These are phyloP conservation scores for Prietella phreatophila DNA, from an alignment of 2,113 vertebrate species.

Conservation along the genomic window DNA sequence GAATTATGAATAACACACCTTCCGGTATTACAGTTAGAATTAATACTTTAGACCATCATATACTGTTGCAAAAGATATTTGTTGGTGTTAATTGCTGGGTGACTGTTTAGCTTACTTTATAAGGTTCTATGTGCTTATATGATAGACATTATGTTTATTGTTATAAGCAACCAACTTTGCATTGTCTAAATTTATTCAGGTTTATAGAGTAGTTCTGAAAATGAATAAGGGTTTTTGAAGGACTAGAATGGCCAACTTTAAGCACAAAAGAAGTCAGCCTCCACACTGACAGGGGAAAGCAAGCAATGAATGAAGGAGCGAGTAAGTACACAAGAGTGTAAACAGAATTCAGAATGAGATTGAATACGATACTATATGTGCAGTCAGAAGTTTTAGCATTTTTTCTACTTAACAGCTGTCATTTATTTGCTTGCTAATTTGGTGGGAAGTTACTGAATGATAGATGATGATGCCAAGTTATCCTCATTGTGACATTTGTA, in stretches of 20 bases:
- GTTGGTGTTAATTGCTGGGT: neutral
- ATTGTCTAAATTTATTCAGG: neutral
- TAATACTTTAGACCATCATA: neutral
- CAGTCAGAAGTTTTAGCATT: neutral
- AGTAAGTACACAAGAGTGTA: neutral
- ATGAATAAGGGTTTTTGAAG: neutral
- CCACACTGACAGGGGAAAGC: neutral
- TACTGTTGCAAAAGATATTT: neutral
- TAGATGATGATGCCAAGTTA: neutral
- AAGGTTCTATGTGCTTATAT: neutral
- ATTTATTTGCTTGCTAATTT: neutral
- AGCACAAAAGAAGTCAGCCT: neutral
- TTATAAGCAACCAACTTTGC: neutral
- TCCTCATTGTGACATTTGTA: neutral
- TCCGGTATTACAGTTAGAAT: neutral
- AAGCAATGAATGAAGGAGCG: neutral
- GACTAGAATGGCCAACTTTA: neutral
- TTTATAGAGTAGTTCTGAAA: neutral
- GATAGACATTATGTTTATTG: neutral
- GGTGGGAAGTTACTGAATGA: neutral
- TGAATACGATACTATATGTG: neutral
- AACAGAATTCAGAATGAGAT: neutral
- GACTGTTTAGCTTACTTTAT: neutral
- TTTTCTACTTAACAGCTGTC: neutral
- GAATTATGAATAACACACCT: neutral